Evolutionary conservation across 2,797 vertebrate genomes (phyloP), one percentile per base, ranked within the genome.

Genomic region (Acanthis flammea): DNA sequence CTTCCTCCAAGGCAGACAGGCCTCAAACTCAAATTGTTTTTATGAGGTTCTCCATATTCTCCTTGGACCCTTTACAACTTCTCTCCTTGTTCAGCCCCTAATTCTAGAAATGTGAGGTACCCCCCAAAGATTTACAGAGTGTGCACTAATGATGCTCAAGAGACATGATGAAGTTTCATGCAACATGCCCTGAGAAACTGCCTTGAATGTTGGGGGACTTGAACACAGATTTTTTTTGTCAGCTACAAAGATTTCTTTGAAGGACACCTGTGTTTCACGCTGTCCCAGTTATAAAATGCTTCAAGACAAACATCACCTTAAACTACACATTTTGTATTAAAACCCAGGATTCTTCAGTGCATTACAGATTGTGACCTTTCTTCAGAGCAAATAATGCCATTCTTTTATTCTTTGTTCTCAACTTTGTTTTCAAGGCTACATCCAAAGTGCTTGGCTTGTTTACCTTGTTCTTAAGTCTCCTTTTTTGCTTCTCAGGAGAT

Each of bases 331-430:
- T 81, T 68, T 88, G 22, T 79, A 68, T 65, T 58, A 82, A 76
- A 87, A 79, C 23, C 37, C 5, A 67, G 6, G 24, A 70, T 35
- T 66, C 60, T 41, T 76, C 31, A 45, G 21, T 44, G 9, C 19
- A 71, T 82, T 74, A 55, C 14, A 63, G 27, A 48, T 42, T 57
- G 13, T 82, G 42, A 67, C n/a, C n/a, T 86, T 77, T 83, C 35
- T 73, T 74, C 42, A 67, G 27, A 74, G 42, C 21, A 83, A 61
- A 65, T 47, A 74, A 84, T 35, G 23, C 33, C 14, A 53, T 51
- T 85, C 45, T 71, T 70, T 50, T 15, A 42, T 42, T 89, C 31
- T 87, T 70, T 80, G n/a, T 70, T 89, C 88, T 45, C 82, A 73
- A 61, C 4, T 15, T 31, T 94, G 16, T 62, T 82, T 91, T 89